Evolutionary conservation across 2,888 invertebrate species (phyloP).

Genomic region (Sipha maydis): DNA sequence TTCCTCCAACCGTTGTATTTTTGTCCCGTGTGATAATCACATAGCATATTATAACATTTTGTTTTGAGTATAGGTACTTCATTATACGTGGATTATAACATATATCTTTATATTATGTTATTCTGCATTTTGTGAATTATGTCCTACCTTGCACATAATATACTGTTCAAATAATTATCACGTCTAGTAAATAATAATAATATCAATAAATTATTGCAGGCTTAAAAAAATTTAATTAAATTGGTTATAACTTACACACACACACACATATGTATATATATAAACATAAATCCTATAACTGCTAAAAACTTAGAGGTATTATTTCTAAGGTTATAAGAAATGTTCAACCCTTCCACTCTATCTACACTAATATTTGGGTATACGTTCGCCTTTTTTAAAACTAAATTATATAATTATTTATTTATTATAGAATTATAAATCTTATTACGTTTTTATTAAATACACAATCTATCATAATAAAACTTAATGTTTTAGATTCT

Average conservation of each 20-base stretch:
- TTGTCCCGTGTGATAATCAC: neutral
- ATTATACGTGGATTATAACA: neutral
- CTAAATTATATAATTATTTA: too few species aligned
- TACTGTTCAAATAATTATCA: neutral
- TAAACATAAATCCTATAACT: neutral
- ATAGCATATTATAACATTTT: neutral
- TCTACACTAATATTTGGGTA: too few species aligned
- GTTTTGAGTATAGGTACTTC: neutral
- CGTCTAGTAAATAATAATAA: neutral
- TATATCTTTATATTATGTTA: neutral
- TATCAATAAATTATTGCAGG: neutral
- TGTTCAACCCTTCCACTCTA: too few species aligned
- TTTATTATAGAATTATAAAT: too few species aligned
- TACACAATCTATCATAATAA: too few species aligned
- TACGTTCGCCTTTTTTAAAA: too few species aligned
- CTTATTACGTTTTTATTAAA: too few species aligned
- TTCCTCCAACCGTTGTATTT: neutral
- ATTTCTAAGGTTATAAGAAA: too few species aligned
- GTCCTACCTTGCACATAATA: neutral
- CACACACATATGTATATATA: neutral
- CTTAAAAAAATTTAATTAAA: slow-evolving; percentile 4
- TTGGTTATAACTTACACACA: neutral
- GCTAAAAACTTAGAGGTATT: neutral
- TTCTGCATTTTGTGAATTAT: neutral
- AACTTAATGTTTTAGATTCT: too few species aligned